Base-by-base conservation (phyloP, 1,140 invertebrate species). In the Drosophila micromelanica region DNA sequence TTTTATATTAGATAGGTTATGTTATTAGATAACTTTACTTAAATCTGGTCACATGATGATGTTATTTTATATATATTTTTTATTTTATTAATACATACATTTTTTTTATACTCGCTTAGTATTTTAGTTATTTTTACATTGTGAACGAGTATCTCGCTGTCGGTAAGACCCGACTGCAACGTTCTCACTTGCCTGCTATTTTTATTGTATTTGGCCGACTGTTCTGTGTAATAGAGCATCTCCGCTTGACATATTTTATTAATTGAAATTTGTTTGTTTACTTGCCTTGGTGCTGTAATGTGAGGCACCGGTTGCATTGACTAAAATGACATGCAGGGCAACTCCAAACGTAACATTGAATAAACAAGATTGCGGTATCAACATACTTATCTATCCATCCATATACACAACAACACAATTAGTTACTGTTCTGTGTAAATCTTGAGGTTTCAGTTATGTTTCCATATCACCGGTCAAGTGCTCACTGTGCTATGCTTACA, bases 221-320 rank as follows among this genome's bases (percentile, higher is more conserved):
- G 60, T 63, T 65, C 65, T 86, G 78, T 89, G 72, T 68, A 89
- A 84, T 87, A 69, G 84, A 78, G 75, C 84, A 64, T 79, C 79
- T 72, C 68, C 78, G 79, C 79, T 89, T 89, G 82, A 87, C 82
- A 82, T 84, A 87, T 73, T 86, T 86, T 82, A 89, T 86, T 79
- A 89, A 89, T 89, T 89, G 76, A 87, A 89, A 87, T 87, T 87
- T 82, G 79, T 82, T 89, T 87, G 79, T 76, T 89, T 73, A 68
- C 76, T 65, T 35, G 67, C 57, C 5, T 54, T 37, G 57, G 38
- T 40, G 48, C 17, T 37, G 30, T 40, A 23, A 38, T 55, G 52
- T 54, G 51, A 35, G 37, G 40, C 54, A 63, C 74, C 45, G 62
- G 20, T 15, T 51, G 48, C 62, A 57, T 27, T 76, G 48, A 2